Evolutionary conservation across 2,888 invertebrate genomes (phyloP).

Genomic region (Zele albiditarsus): DNA sequence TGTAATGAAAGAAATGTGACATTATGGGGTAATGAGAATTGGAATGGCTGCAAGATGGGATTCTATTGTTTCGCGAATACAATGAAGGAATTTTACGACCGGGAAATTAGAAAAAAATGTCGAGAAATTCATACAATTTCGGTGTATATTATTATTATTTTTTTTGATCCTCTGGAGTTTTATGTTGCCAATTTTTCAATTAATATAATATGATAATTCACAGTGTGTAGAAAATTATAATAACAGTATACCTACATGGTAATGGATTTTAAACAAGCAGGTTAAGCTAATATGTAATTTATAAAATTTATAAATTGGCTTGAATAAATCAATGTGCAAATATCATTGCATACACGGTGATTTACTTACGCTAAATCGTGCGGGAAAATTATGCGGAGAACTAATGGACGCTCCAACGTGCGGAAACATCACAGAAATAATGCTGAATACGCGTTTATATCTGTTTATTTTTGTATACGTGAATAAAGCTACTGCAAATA

Average conservation of each 20-base stretch:
- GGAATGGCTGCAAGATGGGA: conserved; percentile 1
- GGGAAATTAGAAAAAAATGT: background rate
- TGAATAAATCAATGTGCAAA: conserved; percentile 5
- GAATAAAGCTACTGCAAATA: background rate
- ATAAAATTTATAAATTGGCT: conserved; percentile 16
- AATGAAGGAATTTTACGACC: conserved; percentile 1
- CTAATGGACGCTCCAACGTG: background rate
- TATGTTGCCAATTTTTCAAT: background rate
- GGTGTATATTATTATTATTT: background rate
- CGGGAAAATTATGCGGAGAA: conserved; percentile 16
- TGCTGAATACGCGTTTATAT: conserved; percentile 20
- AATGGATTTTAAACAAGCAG: background rate
- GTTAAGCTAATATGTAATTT: background rate
- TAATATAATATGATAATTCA: no score
- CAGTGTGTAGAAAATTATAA: background rate
- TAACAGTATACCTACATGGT: background rate
- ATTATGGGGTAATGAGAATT: conserved; percentile 12
- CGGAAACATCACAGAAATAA: conserved; percentile 6
- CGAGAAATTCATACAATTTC: background rate
- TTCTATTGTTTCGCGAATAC: conserved; percentile 24
- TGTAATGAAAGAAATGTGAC: background rate
- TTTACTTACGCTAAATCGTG: conserved; percentile 14
- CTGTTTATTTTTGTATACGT: no score
- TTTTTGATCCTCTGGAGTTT: background rate
- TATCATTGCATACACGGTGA: conserved; percentile 5